Evolutionary conservation across 2,888 invertebrate genomes (phyloP).

Genomic region (Eretmocerus hayati): DNA sequence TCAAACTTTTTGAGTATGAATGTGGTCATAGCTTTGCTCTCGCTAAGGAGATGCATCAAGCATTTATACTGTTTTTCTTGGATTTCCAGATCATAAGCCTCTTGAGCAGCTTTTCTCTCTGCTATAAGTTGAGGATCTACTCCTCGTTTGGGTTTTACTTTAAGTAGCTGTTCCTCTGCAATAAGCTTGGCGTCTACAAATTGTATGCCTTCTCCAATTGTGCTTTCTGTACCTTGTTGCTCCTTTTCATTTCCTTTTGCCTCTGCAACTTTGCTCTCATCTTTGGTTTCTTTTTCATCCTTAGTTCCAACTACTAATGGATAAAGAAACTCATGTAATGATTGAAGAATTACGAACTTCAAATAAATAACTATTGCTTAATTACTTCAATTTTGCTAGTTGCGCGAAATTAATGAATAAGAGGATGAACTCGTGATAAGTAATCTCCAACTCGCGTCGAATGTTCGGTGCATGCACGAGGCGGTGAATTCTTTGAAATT

Average conservation of each 20-base stretch:
- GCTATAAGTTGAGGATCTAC: background rate
- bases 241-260: background rate
- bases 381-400: too few relatives aligned
- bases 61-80: slow-evolving; percentile 36
- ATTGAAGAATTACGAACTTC: too few relatives aligned
- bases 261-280: background rate
- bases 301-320: background rate
- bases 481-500: too few relatives aligned
- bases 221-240: background rate
- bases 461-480: too few relatives aligned
- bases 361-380: too few relatives aligned
- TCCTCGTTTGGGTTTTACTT: background rate
- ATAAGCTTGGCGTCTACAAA: slow-evolving; percentile 10
- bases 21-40: slow-evolving; percentile 34
- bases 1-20: slow-evolving; percentile 27
- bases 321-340: too few relatives aligned
- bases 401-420: background rate
- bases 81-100: slow-evolving; percentile 28
- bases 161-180: background rate
- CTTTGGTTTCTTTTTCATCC: background rate
- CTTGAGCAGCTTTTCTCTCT: slow-evolving; percentile 23
- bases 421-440: background rate
- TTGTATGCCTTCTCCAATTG: slow-evolving; percentile 7
- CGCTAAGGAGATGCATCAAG: slow-evolving; percentile 36
- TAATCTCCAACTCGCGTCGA: too few relatives aligned